A percentile compares a stretch with the other conserved stretches of the same genome.
Evolutionary conservation across 2,888 invertebrate genomes (phyloP).

Genomic region (Embidobia sp.): DNA sequence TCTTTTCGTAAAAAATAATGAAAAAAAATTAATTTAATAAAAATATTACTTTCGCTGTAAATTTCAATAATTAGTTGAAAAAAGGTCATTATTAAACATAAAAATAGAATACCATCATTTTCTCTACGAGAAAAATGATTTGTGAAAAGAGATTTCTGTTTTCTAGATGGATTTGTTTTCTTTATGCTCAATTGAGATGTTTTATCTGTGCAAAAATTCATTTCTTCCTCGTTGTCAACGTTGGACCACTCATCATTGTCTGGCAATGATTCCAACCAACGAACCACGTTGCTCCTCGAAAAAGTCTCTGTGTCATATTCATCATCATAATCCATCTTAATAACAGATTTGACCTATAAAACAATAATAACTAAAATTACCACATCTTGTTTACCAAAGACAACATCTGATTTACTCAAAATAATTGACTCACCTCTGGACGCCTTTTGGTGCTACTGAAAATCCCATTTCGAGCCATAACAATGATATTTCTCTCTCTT

Average conservation of each 20-base stretch:
- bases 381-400: too few relatives aligned
- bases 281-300: conserved; percentile 39
- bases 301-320: conserved; percentile 10
- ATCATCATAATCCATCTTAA: not conserved
- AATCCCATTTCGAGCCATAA: too few relatives aligned
- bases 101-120: conserved; percentile 11
- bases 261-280: conserved; percentile 66
- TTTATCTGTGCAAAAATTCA: not conserved
- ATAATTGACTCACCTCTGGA: too few relatives aligned
- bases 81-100: too few relatives aligned
- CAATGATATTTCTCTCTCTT: too few relatives aligned
- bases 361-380: not conserved
- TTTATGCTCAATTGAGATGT: not conserved
- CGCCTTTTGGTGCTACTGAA: too few relatives aligned
- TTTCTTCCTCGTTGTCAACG: conserved; percentile 29
- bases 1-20: too few relatives aligned
- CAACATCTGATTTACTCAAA: too few relatives aligned
- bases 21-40: too few relatives aligned
- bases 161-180: conserved; percentile 5
- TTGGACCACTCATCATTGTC: conserved; percentile 61
- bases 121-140: conserved; percentile 2
- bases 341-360: not conserved
- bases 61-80: too few relatives aligned
- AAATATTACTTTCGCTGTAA: too few relatives aligned
- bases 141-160: conserved; percentile 28